Percentiles rank a stretch among this genome's conserved stretches.
phyloP scores from a whole-genome alignment of 2,797 vertebrate genomes.

The Paguma larvata region DNA sequence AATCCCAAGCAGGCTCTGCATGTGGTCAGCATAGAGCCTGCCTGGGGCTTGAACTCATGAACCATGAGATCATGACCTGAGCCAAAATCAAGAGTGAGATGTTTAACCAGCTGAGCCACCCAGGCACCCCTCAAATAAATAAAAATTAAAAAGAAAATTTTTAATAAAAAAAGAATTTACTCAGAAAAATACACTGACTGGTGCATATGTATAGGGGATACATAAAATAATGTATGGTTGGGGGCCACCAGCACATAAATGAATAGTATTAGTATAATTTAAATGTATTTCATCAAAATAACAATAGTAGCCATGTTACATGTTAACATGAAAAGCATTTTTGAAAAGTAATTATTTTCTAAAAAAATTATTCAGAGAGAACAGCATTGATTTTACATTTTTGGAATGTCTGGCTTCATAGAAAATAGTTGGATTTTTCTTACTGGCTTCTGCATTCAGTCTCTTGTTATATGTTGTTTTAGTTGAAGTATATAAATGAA shows the following conservation, averaged over 20 bases:
- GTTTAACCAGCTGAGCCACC: too few relatives aligned
- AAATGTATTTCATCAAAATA: constrained; percentile 8
- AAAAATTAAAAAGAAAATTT: too few relatives aligned
- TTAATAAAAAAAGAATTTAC: constrained; percentile 38
- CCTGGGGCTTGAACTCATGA: too few relatives aligned
- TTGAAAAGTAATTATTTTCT: constrained; percentile 27
- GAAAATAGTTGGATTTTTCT: constrained; percentile 19
- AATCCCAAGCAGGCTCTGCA: too few relatives aligned
- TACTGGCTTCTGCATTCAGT: not conserved
- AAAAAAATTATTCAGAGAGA: constrained; percentile 9
- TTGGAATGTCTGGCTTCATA: constrained; percentile 3
- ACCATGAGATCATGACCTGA: too few relatives aligned
- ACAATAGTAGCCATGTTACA: not conserved
- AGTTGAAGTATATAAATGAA: constrained; percentile 52
- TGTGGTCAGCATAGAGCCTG: too few relatives aligned
- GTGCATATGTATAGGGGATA: not conserved
- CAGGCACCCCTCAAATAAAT: too few relatives aligned
- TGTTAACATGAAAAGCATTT: constrained; percentile 49
- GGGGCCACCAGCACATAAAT: not conserved
- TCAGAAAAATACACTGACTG: not conserved
- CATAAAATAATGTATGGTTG: not conserved
- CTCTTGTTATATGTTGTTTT: constrained; percentile 24
- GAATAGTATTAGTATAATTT: constrained; percentile 13
- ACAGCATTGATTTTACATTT: constrained; percentile 2
- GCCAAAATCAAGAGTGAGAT: too few relatives aligned